Evolutionary conservation across 2,888 invertebrate species (phyloP), one percentile per base, ranked within the genome.

Genomic region (Nebria salina): DNA sequence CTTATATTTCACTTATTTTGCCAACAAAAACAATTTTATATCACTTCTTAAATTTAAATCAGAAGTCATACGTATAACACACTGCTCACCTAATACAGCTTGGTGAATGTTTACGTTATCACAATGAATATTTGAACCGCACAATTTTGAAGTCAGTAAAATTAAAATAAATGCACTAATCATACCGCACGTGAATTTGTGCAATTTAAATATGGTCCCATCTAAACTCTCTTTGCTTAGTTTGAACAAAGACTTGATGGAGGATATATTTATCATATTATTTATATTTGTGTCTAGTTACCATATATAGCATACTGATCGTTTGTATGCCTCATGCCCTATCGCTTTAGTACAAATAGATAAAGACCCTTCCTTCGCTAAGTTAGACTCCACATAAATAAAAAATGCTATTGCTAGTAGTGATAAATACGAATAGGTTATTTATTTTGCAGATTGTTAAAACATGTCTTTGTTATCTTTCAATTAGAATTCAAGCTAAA

Each of bases 41-140:
- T 4, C 34, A 34, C 4, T 34, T 34, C 34, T 34, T 34, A 34
- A 34, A 34, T 34, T 34, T 13, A 54, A 54, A 11, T 72, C 34
- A 54, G 13, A 54, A 54, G 54, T 11, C 2, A 11, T 7, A 13
- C 4, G 8, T 41, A 34, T 42, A 34, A 41, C 9, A 11, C 4
- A 1, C 8, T 25, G 26, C 81, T 73, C 65, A 83, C 83, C 83
- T 54, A 83, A 72, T 11, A 83, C 80, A 75, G 76, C 25, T 72
- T 82, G 75, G 54, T 83, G 74, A 42, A 83, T 76, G 72, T 77
- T 74, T 20, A 15, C 42, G 66, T 81, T 82, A 68, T 83, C 83
- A 80, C 83, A 83, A 68, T 82, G 76, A 54, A 83, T 83, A 42
- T 80, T 80, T 64, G 72, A 64, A 64, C 83, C 83, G 13, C 75